Evolutionary conservation across 2,888 invertebrate species (phyloP), one percentile per base, ranked within the genome.

Genomic region (Griposia aprilina): DNA sequence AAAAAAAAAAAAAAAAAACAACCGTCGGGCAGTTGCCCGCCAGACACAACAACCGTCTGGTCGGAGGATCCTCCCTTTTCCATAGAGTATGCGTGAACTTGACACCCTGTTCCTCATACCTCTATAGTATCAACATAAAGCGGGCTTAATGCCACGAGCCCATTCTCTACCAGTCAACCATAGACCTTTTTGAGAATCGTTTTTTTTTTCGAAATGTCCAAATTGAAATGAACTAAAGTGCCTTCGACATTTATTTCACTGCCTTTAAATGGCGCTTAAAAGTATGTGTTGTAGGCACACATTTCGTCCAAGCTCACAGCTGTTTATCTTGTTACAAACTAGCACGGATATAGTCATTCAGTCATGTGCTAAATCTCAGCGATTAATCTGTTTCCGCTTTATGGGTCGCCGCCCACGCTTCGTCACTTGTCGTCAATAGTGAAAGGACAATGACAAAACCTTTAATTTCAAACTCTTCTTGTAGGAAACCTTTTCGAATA

Each of bases 271-370:
- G 2, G 20, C 15, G 20, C 41, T 50, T 26, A 36, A 52, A 59
- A 55, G 36, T n/a, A 66, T 15, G n/a, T 66, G 23, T n/a, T 55
- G 30, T 26, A 4, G 41, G 41, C 41, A 71, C 11, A 65, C 26
- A 76, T 69, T 71, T 62, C 15, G 55, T 62, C 26, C 20, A 41
- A 45, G 30, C 60, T 45, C 45, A 41, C 63, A 76, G 79, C 57
- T 81, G 59, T 41, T 82, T 84, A 84, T 85, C 82, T 68, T 36
- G 10, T 62, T 68, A 17, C 59, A 65, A 88, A 86, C 77, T 85
- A 86, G 87, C 65, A 83, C 87, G 85, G 87, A 85, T 87, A 76
- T 84, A 76, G 73, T 74, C 15, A 83, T 83, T 70, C 69, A 68
- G 72, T 78, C 70, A 75, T 82, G 80, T 76, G 55, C 82, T 80